Percentiles rank a stretch among this genome's conserved stretches.
These are phyloP conservation scores for Bos indicus DNA, from an alignment of 2,113 vertebrate genomes.

Conservation along the genomic window DNA sequence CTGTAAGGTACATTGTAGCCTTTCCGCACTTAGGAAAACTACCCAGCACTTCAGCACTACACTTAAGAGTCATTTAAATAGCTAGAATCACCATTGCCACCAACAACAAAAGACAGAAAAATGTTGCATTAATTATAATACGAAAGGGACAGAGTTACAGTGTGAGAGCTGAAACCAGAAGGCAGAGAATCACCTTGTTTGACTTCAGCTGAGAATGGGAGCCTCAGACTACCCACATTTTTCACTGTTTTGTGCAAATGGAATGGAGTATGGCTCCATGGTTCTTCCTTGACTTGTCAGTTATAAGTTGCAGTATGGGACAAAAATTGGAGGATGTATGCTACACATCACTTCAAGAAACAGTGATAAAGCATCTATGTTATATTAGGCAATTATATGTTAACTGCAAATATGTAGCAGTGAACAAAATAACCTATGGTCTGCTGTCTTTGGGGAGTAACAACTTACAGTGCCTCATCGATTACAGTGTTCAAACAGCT, in stretches of 20 bases:
- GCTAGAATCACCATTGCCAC: neutral
- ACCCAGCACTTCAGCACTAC: fast-evolving
- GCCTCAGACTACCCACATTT: neutral
- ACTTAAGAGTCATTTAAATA: neutral
- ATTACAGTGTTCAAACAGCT: neutral
- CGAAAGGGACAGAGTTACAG: neutral
- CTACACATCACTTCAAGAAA: neutral
- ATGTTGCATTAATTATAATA: neutral
- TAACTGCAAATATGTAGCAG: neutral
- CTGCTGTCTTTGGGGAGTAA: neutral
- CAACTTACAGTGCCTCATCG: neutral
- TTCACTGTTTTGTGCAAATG: neutral
- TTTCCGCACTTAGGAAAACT: neutral
- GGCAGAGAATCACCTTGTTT: neutral
- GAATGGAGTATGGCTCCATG: neutral
- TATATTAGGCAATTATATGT: neutral
- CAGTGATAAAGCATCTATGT: neutral
- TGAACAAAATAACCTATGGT: neutral
- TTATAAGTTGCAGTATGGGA: neutral
- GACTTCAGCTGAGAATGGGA: neutral
- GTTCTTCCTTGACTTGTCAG: neutral
- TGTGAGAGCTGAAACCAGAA: neutral
- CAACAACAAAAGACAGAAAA: neutral
- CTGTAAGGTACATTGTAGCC: neutral
- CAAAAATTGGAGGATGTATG: neutral